Base-by-base conservation (phyloP, 2,797 vertebrate species). In the Craterocephalus amniculus region DNA sequence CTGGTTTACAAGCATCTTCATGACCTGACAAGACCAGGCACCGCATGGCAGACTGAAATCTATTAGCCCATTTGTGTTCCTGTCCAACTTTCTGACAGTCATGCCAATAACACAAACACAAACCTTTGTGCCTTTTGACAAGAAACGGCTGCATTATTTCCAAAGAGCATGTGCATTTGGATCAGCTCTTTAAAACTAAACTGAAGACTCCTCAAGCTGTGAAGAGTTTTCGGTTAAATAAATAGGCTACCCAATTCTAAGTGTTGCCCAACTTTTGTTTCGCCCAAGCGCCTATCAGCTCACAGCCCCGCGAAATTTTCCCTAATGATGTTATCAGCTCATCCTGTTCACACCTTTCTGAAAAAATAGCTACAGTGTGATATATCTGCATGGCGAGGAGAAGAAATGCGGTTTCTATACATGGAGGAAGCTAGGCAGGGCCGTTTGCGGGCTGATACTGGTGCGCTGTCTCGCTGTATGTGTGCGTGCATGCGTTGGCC, bases 321-420 rank as follows among this genome's bases (percentile, higher is more conserved):
- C 29, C 29, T 6, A 9, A n/a, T 74, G 81, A 85, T 83, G 18
- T 55, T 67, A 82, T 81, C 84, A 60, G 45, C 12, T 58, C 81
- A 87, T 86, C 85, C 85, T 86, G 87, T 87, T 86, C 72, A 85
- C 84, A 90, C 80, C 65, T 80, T 80, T 82, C n/a, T 67, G 35
- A 54, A 5, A 5, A 43, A 38, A 38, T 27, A 24, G 20, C 57
- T n/a, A 27, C 58, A 70, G 32, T 54, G 29, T 11, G 24, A 55
- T n/a, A 70, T 69, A 66, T 74, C 66, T 67, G 54, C 43, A 32
- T 0, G 32, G 67, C 54, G 48, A 58, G 35, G 66, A 72, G 27
- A 58, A 52, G 20, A 43, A 48, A 22, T 74, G 73, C 29, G 78
- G 74, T 86, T 73, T 61, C 1, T 32, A 35, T 49, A 76, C 63